phyloP scores from a whole-genome alignment of 2,888 invertebrate genomes.

The Agriopis aurantiaria region DNA sequence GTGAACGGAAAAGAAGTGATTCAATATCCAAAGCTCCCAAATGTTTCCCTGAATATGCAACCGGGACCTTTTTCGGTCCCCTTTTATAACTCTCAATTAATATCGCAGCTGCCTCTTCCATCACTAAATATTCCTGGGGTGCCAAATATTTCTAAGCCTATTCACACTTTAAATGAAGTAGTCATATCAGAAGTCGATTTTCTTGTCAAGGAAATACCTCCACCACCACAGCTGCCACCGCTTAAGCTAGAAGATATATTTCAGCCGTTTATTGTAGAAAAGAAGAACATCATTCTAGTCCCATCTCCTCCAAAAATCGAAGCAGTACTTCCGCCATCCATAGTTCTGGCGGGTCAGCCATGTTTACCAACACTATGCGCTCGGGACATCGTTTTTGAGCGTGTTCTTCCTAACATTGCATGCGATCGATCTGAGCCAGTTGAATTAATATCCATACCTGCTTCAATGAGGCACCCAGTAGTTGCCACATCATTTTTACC shows the following conservation, averaged over 20 bases:
- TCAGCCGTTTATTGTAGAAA: constrained; percentile 30
- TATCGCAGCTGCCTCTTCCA: constrained; percentile 20
- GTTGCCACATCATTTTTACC: constrained; percentile 27
- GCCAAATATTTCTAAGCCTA: constrained; percentile 21
- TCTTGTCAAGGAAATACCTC: constrained; percentile 33
- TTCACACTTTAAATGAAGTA: constrained; percentile 17
- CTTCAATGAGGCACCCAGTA: constrained; percentile 35
- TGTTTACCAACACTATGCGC: constrained; percentile 46
- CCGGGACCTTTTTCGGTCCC: constrained; percentile 12
- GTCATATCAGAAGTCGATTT: constrained; percentile 33
- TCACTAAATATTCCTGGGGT: constrained; percentile 24
- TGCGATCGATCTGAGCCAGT: constrained; percentile 42
- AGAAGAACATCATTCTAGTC: constrained; percentile 39
- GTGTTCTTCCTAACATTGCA: constrained; percentile 53
- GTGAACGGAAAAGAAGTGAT: not conserved
- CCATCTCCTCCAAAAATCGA: constrained; percentile 47
- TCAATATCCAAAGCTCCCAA: constrained; percentile 1
- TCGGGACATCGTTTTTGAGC: constrained; percentile 54
- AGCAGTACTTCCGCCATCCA: constrained; percentile 34
- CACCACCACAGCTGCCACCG: constrained; percentile 44
- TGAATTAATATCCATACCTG: constrained; percentile 41
- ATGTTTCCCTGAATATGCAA: constrained; percentile 8
- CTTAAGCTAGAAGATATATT: constrained; percentile 35
- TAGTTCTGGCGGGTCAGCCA: constrained; percentile 31
- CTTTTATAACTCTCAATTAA: constrained; percentile 12